Evolutionary conservation across 2,113 vertebrate genomes (phyloP).

Genomic region (Chamaea fasciata): DNA sequence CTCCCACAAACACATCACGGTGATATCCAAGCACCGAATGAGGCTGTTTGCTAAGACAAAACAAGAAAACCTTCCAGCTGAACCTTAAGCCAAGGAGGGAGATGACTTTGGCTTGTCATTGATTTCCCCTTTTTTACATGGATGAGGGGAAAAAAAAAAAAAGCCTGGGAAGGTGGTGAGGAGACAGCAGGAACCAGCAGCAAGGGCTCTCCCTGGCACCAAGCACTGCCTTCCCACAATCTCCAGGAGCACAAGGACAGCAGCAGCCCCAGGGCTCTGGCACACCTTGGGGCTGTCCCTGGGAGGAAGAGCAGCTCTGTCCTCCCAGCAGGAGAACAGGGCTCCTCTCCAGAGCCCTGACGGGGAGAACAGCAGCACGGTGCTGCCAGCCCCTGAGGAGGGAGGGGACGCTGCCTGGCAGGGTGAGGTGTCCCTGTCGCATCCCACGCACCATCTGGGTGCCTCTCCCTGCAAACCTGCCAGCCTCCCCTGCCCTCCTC

Average conservation of each 20-base stretch:
- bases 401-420: not conserved
- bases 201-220: not conserved
- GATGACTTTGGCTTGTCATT: not conserved
- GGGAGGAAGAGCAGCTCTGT: not conserved
- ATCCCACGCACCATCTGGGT: not conserved
- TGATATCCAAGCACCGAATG: not conserved
- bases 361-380: fast-evolving
- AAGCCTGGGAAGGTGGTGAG: not conserved
- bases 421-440: not conserved
- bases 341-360: not conserved
- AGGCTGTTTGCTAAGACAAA: not conserved
- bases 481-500: not conserved
- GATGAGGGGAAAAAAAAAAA: fast-evolving
- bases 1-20: not conserved
- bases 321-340: not conserved
- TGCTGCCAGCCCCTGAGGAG: not conserved
- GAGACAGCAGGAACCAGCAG: not conserved
- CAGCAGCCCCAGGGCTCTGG: not conserved
- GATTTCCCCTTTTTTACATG: not conserved
- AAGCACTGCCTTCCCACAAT: not conserved
- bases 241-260: not conserved
- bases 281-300: not conserved
- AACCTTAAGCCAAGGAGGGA: not conserved
- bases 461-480: not conserved
- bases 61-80: not conserved